These are phyloP conservation scores for Parauchenoglanis punctatus DNA, from an alignment of 2,797 vertebrate species.

Conservation along the genomic window DNA sequence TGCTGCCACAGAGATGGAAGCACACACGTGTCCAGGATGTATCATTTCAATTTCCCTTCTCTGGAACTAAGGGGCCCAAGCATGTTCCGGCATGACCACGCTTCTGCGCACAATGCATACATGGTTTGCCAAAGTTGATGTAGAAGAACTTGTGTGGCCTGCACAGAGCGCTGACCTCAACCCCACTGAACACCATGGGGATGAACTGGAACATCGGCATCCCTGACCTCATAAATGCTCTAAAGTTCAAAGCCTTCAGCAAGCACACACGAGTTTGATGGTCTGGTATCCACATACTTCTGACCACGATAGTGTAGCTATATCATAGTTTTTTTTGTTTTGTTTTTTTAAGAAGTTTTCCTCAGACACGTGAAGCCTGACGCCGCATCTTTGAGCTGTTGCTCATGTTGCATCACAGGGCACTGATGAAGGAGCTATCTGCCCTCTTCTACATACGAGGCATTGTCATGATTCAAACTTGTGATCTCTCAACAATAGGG, in stretches of 20 bases:
- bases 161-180: not conserved
- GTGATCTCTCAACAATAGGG: not conserved
- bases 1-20: not conserved
- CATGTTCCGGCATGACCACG: not conserved
- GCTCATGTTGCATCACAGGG: not conserved
- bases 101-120: not conserved
- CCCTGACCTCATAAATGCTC: not conserved
- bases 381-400: not conserved
- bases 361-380: not conserved
- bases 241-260: not conserved
- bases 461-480: not conserved
- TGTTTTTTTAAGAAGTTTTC: not conserved
- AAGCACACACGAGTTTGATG: not conserved
- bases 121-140: not conserved
- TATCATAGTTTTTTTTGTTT: not conserved
- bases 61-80: not conserved
- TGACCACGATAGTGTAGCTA: not conserved
- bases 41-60: not conserved
- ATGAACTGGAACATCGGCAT: not conserved
- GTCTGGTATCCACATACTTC: not conserved
- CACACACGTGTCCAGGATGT: not conserved
- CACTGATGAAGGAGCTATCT: not conserved
- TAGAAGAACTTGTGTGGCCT: not conserved
- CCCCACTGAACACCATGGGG: not conserved
- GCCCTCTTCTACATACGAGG: not conserved